Evolutionary conservation across 2,888 invertebrate species (phyloP).

Genomic region (Coenonympha glycerion): DNA sequence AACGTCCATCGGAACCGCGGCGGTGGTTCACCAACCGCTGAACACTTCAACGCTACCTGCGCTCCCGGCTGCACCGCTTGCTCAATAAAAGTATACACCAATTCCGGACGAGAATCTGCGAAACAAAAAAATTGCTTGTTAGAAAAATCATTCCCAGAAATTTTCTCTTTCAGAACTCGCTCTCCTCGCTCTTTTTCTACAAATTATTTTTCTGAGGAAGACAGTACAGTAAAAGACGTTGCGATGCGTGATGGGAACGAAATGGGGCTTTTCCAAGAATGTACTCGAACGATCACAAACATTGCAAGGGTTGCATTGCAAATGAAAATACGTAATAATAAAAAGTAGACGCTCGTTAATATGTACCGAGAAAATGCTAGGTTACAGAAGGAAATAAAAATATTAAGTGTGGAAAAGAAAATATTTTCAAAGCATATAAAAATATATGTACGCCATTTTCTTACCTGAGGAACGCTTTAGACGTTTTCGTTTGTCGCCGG

Average conservation of each 20-base stretch:
- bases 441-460: constrained; percentile 28
- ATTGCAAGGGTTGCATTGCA: no score
- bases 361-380: constrained; percentile 46
- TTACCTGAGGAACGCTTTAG: constrained; percentile 63
- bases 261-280: no score
- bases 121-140: neutral
- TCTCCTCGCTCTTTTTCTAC: no score
- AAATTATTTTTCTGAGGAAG: no score
- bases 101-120: constrained; percentile 83
- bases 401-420: constrained; percentile 18
- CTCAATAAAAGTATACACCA: constrained; percentile 89
- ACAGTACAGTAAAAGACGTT: no score
- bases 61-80: constrained; percentile 82
- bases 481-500: constrained; percentile 58
- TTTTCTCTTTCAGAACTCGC: no score
- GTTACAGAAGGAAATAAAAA: constrained; percentile 14
- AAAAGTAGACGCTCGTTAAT: neutral
- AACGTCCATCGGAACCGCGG: constrained; percentile 76
- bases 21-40: constrained; percentile 90
- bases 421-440: constrained; percentile 14
- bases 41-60: constrained; percentile 88
- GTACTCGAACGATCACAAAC: no score
- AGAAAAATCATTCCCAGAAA: no score
- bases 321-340: no score
- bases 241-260: no score